These are phyloP conservation scores for Xiphophorus birchmanni DNA, from an alignment of 2,797 vertebrate species.

Conservation along the genomic window DNA sequence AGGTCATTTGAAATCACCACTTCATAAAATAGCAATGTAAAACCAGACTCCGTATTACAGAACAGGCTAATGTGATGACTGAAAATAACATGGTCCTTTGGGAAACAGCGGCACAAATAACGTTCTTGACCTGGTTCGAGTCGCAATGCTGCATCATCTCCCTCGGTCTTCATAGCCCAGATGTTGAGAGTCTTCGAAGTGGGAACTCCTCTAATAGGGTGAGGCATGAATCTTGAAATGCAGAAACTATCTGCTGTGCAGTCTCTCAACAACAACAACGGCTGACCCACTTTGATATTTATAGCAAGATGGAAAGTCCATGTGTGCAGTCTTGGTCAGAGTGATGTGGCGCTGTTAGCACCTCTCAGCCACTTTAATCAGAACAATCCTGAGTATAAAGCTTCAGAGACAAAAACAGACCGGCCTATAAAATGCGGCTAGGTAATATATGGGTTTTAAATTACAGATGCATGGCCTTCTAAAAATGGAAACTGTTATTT, in stretches of 20 bases:
- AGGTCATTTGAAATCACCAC: not conserved
- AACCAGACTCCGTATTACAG: not conserved
- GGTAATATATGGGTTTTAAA: not conserved
- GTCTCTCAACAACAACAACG: constrained; percentile 40
- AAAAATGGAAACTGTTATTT: constrained; percentile 22
- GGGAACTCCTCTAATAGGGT: constrained; percentile 34
- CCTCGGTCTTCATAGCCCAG: constrained; percentile 39
- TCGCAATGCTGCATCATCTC: constrained; percentile 20
- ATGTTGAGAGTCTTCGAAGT: constrained; percentile 53
- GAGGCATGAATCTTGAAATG: constrained; percentile 23
- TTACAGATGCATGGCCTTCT: constrained; percentile 4
- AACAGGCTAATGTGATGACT: not conserved
- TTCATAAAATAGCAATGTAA: not conserved
- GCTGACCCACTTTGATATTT: constrained; percentile 78
- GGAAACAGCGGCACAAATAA: constrained; percentile 1
- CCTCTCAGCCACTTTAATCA: constrained; percentile 33
- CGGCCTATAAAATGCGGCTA: constrained; percentile 42
- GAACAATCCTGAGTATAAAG: constrained; percentile 35
- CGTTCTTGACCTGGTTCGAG: constrained; percentile 28
- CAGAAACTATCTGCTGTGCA: constrained; percentile 54
- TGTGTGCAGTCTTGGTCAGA: constrained; percentile 22
- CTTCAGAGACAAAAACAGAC: constrained; percentile 44
- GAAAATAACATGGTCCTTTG: constrained; percentile 5
- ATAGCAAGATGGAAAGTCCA: constrained; percentile 59
- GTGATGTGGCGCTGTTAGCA: constrained; percentile 38